phyloP scores from a whole-genome alignment of 1,140 invertebrate genomes.

The Bombus vancouverensis region DNA sequence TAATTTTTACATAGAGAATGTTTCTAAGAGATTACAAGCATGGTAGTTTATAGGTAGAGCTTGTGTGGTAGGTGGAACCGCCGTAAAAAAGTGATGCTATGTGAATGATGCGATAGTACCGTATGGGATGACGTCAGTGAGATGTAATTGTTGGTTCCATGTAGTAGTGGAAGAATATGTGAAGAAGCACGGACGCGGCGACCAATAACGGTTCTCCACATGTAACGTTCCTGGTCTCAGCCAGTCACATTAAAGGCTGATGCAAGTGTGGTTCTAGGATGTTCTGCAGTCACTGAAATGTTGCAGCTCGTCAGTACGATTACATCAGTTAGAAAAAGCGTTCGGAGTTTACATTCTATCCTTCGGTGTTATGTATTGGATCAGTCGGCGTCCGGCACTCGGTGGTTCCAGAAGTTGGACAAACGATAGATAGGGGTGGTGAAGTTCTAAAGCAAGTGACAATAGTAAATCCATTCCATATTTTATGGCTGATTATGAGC shows the following conservation, averaged over 20 bases:
- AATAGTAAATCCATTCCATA: background rate
- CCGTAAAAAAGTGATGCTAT: background rate
- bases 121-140: conserved; percentile 37
- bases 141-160: background rate
- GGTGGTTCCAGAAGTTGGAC: background rate
- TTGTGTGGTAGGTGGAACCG: background rate
- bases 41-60: background rate
- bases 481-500: conserved; percentile 76
- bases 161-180: background rate
- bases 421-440: background rate
- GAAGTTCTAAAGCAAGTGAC: background rate
- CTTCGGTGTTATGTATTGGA: conserved; percentile 4
- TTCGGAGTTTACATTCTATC: background rate
- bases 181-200: background rate
- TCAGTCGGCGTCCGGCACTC: background rate
- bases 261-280: background rate
- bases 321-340: conserved; percentile 40
- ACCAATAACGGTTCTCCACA: conserved; percentile 49
- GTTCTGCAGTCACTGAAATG: background rate
- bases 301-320: conserved; percentile 28
- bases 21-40: no score
- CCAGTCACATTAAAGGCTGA: conserved; percentile 21
- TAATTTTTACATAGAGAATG: background rate
- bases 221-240: background rate
- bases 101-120: conserved; percentile 14